phyloP scores from a whole-genome alignment of 2,888 invertebrate species.

The Drosophila anceps region DNA sequence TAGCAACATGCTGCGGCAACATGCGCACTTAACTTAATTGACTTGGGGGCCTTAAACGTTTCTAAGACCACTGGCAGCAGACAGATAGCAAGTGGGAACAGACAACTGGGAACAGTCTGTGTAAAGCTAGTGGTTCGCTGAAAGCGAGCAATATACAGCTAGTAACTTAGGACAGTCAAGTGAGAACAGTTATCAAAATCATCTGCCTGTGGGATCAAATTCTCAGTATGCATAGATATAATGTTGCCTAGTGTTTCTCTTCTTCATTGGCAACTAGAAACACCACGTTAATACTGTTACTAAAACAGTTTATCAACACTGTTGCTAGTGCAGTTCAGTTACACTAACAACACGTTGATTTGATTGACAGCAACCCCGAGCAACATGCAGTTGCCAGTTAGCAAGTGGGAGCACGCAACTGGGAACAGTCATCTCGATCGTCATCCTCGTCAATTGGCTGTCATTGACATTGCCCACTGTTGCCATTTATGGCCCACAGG shows the following conservation, averaged over 20 bases:
- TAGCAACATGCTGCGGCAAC: conserved; percentile 54
- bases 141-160: not conserved
- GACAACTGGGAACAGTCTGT: not conserved
- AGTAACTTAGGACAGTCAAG: not conserved
- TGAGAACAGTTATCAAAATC: not conserved
- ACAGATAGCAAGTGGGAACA: not conserved
- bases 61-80: conserved; percentile 15
- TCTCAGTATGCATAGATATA: not conserved
- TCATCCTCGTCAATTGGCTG: conserved; percentile 41
- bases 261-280: not conserved
- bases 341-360: not conserved
- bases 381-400: not conserved
- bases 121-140: too few relatives aligned
- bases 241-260: not conserved
- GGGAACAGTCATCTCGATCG: conserved; percentile 20
- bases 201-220: too few relatives aligned
- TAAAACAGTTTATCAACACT: not conserved
- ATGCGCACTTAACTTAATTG: conserved; percentile 50
- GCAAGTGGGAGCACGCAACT: conserved; percentile 2
- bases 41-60: conserved; percentile 29
- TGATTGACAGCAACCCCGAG: too few relatives aligned
- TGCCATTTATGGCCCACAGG: conserved; percentile 71
- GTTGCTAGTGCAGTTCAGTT: not conserved
- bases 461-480: conserved; percentile 70
- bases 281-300: not conserved